Evolutionary conservation across 1,140 invertebrate species (phyloP).

Genomic region (Pachypeltis micranthus): DNA sequence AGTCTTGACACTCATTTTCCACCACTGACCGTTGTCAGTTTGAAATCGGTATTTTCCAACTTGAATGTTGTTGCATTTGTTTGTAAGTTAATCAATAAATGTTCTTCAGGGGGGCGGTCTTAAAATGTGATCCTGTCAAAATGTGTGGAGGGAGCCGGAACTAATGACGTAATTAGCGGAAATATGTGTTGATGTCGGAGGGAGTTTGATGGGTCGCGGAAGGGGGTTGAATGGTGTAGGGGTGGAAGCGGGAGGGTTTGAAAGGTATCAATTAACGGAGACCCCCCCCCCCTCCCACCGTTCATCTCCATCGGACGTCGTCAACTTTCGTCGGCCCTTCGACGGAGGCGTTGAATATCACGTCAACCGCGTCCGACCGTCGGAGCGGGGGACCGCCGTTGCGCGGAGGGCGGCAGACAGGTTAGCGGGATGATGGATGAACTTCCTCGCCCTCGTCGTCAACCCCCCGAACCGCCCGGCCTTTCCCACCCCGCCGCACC

Average conservation of each 20-base stretch:
- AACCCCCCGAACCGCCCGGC: neutral
- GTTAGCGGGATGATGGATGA: conserved; percentile 3
- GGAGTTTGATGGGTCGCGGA: neutral
- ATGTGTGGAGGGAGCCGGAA: neutral
- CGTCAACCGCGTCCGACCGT: conserved; percentile 3
- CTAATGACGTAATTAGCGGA: conserved; percentile 2
- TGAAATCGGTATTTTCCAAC: too few species aligned
- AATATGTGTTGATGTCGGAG: neutral
- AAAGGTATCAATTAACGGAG: conserved; percentile 5
- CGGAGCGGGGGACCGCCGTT: neutral
- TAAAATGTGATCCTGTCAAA: neutral
- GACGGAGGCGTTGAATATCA: neutral
- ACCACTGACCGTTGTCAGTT: too few species aligned
- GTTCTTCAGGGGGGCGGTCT: too few species aligned
- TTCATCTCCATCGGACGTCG: neutral
- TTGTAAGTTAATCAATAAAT: too few species aligned
- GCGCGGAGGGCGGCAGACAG: neutral
- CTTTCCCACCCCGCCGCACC: too few species aligned
- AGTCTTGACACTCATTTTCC: too few species aligned
- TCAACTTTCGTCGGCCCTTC: neutral
- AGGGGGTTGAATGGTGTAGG: neutral
- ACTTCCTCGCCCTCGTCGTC: neutral
- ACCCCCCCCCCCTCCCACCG: neutral
- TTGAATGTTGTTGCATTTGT: too few species aligned
- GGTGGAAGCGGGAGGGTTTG: neutral